phyloP scores from a whole-genome alignment of 2,113 vertebrate species.

The Crotalus tigris region DNA sequence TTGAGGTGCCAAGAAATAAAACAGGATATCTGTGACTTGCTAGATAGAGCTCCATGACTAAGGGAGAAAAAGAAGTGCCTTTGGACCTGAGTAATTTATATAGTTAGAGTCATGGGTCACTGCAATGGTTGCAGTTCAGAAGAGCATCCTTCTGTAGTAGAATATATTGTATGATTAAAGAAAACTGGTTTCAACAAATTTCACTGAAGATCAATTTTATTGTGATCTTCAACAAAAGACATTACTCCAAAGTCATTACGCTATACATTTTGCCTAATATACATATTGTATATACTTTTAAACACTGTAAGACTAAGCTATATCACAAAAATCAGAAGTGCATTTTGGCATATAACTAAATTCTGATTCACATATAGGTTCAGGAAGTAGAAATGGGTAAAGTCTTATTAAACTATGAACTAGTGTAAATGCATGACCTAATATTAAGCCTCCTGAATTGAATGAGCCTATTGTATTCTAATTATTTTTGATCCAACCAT shows the following conservation, averaged over 20 bases:
- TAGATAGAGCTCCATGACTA: not conserved
- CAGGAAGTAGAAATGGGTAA: not conserved
- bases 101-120: not conserved
- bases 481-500: not conserved
- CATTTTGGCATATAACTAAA: not conserved
- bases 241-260: not conserved
- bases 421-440: not conserved
- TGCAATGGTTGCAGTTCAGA: not conserved
- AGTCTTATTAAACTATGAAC: not conserved
- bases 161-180: not conserved
- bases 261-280: not conserved
- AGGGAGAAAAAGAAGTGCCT: not conserved
- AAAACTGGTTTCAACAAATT: not conserved
- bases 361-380: not conserved
- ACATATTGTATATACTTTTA: not conserved
- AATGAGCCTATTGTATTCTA: not conserved
- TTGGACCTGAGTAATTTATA: not conserved
- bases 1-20: not conserved
- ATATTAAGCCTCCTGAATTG: not conserved
- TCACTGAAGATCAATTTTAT: not conserved
- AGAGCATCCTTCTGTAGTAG: not conserved
- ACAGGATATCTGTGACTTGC: not conserved
- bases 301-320: not conserved
- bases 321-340: not conserved
- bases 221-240: not conserved